phyloP scores from a whole-genome alignment of 2,888 invertebrate species.

The Eupithecia centaureata region DNA sequence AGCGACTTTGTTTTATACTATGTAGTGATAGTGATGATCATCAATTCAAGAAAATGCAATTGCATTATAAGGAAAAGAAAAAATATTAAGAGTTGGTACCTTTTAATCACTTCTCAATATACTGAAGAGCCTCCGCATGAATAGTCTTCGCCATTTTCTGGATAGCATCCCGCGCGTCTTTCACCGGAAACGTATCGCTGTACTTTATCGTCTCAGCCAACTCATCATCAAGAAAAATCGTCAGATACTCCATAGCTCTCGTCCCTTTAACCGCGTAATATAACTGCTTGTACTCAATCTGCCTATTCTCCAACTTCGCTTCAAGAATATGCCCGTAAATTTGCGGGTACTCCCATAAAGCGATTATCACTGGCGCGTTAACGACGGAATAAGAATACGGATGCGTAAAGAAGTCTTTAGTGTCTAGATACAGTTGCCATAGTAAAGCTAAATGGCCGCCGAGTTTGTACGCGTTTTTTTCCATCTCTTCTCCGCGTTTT shows the following conservation, averaged over 20 bases:
- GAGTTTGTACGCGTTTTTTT: slow-evolving; percentile 68
- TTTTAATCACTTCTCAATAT: slow-evolving; percentile 63
- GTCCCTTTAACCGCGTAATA: slow-evolving; percentile 72
- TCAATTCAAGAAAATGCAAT: background rate
- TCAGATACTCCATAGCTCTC: slow-evolving; percentile 69
- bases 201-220: slow-evolving; percentile 63
- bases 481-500: slow-evolving; percentile 57
- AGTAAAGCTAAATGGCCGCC: slow-evolving; percentile 74
- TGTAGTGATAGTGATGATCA: too few species aligned
- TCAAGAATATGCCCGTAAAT: slow-evolving; percentile 68
- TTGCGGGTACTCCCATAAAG: slow-evolving; percentile 75
- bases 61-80: background rate
- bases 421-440: slow-evolving; percentile 76
- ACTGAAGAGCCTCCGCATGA: slow-evolving; percentile 67
- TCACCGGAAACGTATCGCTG: slow-evolving; percentile 65
- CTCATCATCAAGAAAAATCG: slow-evolving; percentile 66
- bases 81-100: background rate
- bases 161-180: slow-evolving; percentile 67
- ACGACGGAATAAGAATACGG: slow-evolving; percentile 73
- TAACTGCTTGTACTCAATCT: slow-evolving; percentile 67
- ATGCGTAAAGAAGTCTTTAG: slow-evolving; percentile 75
- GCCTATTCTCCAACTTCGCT: slow-evolving; percentile 61
- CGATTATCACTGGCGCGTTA: slow-evolving; percentile 69
- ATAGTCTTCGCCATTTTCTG: slow-evolving; percentile 76
- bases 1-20: too few species aligned